phyloP scores from a whole-genome alignment of 2,113 vertebrate genomes.

The Taurulus bubalis region DNA sequence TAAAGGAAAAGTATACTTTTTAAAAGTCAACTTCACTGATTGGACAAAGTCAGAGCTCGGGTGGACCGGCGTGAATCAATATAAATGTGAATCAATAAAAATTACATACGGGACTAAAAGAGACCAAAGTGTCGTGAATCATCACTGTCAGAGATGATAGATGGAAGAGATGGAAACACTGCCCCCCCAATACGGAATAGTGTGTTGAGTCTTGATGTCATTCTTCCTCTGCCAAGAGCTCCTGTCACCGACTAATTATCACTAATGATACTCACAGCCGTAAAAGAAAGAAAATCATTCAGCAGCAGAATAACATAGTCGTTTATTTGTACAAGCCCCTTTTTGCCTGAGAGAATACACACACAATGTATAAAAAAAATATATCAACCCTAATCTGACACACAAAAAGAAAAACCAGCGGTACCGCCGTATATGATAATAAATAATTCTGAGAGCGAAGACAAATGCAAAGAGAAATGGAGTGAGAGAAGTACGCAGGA shows the following conservation, averaged over 20 bases:
- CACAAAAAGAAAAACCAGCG: slow-evolving; percentile 15
- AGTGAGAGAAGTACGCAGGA: slow-evolving; percentile 63
- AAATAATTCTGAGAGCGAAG: slow-evolving; percentile 49
- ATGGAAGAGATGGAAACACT: slow-evolving; percentile 40
- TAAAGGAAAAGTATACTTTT: background rate
- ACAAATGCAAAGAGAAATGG: slow-evolving; percentile 61
- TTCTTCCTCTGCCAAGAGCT: slow-evolving; percentile 33
- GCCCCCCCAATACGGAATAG: slow-evolving; percentile 6
- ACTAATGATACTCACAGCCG: slow-evolving; percentile 54
- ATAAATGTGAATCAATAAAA: slow-evolving; percentile 39
- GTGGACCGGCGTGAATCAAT: background rate
- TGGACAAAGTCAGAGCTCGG: slow-evolving; percentile 8
- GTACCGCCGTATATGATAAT: slow-evolving; percentile 35
- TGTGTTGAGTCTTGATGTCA: slow-evolving; percentile 25
- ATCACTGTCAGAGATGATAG: slow-evolving; percentile 55
- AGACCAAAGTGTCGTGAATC: slow-evolving; percentile 39
- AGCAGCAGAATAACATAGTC: slow-evolving; percentile 31
- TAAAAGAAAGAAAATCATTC: slow-evolving; percentile 43
- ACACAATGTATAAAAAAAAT: slow-evolving; percentile 36
- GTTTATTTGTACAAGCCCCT: slow-evolving; percentile 37
- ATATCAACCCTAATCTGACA: slow-evolving; percentile 47
- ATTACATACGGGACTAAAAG: slow-evolving; percentile 37
- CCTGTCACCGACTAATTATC: slow-evolving; percentile 58
- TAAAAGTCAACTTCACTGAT: background rate
- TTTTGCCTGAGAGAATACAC: slow-evolving; percentile 23